Percentiles rank a stretch among this genome's conserved stretches.
phyloP scores from a whole-genome alignment of 2,113 vertebrate genomes.

The Bettongia penicillata region DNA sequence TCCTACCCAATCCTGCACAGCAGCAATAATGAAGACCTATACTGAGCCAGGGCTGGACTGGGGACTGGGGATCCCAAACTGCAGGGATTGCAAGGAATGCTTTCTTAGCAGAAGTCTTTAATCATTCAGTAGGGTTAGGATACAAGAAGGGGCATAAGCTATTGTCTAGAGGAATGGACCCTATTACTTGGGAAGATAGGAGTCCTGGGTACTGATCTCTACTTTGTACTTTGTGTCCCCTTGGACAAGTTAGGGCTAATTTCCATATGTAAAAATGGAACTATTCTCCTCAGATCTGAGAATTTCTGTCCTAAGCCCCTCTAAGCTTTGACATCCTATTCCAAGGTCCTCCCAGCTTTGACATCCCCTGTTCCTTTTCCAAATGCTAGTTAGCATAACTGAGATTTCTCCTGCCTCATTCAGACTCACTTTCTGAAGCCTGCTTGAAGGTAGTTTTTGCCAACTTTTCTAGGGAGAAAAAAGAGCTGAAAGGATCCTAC shows the following conservation, averaged over 20 bases:
- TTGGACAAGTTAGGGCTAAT: background rate
- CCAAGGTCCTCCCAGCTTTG: background rate
- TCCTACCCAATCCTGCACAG: conserved; percentile 89
- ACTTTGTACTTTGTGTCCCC: background rate
- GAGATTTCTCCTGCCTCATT: background rate
- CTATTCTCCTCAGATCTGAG: background rate
- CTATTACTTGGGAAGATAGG: background rate
- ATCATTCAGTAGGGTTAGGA: background rate
- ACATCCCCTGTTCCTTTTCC: background rate
- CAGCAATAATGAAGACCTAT: conserved; percentile 78
- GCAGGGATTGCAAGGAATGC: background rate
- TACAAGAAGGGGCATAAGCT: background rate
- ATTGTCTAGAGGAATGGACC: background rate
- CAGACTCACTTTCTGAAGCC: background rate
- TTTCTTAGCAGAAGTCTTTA: background rate
- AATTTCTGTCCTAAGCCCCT: background rate
- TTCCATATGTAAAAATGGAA: background rate
- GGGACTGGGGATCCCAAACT: background rate
- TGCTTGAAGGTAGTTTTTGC: background rate
- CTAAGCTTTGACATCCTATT: background rate
- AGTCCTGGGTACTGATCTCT: background rate
- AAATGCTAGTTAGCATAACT: background rate
- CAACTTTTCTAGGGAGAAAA: background rate
- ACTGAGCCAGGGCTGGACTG: background rate
- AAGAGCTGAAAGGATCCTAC: background rate